Conservation (phyloP, 2,113 vertebrate species). For the Dinomys branickii region DNA sequence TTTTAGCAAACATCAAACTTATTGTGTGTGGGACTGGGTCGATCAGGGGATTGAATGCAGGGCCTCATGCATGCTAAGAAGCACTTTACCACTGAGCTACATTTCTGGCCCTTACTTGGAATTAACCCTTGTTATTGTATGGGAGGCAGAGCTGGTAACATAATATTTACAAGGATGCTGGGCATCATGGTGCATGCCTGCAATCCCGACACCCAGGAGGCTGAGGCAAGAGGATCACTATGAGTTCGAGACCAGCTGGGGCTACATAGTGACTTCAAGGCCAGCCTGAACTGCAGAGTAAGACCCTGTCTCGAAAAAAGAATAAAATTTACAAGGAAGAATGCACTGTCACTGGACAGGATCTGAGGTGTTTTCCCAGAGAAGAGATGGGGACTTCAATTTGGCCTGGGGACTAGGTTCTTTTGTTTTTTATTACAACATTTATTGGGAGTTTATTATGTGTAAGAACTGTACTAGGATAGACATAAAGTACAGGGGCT, state of each 20-base stretch:
- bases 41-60: neutral
- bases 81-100: neutral
- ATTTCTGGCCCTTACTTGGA: neutral
- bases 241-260: too few species aligned
- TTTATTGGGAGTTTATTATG: neutral
- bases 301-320: too few species aligned
- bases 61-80: neutral
- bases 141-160: neutral
- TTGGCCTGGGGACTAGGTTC: neutral
- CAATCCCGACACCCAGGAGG: too few species aligned
- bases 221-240: too few species aligned
- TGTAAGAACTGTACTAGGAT: neutral
- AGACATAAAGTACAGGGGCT: neutral
- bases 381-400: neutral
- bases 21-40: neutral
- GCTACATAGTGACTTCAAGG: too few species aligned
- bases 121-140: slow-evolving; percentile 23
- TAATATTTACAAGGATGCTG: neutral
- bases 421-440: neutral
- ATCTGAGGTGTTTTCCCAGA: neutral
- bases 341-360: neutral
- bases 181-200: too few species aligned
- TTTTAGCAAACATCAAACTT: slow-evolving; percentile 24
- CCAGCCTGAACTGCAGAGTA: too few species aligned
- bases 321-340: neutral